Conservation (phyloP, 64 coral and sea anemone species). For the Pocillopora verrucosa region DNA sequence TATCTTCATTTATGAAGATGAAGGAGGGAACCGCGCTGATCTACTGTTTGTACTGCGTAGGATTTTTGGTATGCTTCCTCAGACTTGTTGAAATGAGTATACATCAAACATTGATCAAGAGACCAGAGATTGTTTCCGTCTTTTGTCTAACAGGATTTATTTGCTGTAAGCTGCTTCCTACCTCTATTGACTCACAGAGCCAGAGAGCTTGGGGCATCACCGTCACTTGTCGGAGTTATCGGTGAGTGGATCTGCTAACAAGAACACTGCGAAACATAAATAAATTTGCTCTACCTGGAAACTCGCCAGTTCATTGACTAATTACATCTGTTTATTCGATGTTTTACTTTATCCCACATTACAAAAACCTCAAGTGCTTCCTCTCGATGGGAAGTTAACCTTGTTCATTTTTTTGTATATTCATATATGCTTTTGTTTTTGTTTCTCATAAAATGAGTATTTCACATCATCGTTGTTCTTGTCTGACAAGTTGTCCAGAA, state of each 20-base stretch:
- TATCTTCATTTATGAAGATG: background rate
- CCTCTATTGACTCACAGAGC: constrained; percentile 76
- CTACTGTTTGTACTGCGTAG: constrained; percentile 77
- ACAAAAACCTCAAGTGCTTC: too few species aligned
- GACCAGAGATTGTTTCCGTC: background rate
- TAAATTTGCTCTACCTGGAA: background rate
- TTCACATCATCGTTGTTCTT: too few species aligned
- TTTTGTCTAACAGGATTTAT: constrained; percentile 32
- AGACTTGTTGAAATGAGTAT: background rate
- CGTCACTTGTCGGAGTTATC: constrained; percentile 83
- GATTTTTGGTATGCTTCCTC: constrained; percentile 74
- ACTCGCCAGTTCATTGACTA: background rate
- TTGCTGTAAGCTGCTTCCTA: constrained; percentile 73
- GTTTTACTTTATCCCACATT: too few species aligned
- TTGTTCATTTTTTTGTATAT: too few species aligned
- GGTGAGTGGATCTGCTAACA: constrained; percentile 26
- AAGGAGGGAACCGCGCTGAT: constrained; percentile 1
- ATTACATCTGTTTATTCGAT: too few species aligned
- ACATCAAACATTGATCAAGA: background rate
- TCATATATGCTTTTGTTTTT: too few species aligned
- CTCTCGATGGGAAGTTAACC: too few species aligned
- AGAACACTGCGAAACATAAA: background rate
- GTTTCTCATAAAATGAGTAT: too few species aligned
- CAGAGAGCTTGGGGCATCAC: constrained; percentile 88
- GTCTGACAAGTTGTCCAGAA: too few species aligned